phyloP scores from a whole-genome alignment of 2,113 vertebrate genomes.

The Phylloscopus whistleri region DNA sequence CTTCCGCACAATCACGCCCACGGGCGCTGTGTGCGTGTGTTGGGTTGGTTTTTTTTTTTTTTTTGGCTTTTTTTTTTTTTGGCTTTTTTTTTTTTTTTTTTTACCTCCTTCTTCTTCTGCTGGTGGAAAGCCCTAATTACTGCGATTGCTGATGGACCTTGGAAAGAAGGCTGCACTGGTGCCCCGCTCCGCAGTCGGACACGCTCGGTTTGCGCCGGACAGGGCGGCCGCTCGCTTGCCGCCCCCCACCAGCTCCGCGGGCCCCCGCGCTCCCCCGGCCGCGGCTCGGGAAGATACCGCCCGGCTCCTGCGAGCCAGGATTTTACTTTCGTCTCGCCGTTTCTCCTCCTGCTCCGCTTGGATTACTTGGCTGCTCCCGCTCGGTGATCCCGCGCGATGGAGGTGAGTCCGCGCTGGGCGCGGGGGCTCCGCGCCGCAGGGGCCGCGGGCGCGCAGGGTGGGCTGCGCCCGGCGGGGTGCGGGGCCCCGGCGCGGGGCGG shows the following conservation, averaged over 20 bases:
- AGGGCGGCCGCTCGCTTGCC: neutral
- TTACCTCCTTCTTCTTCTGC: slow-evolving; percentile 22
- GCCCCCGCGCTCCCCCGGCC: slow-evolving; percentile 1
- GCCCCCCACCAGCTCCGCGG: neutral
- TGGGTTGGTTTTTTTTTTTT: slow-evolving; percentile 40
- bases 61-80: neutral
- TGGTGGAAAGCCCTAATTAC: slow-evolving; percentile 76
- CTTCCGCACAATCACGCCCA: slow-evolving; percentile 80
- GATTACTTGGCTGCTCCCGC: slow-evolving; percentile 68
- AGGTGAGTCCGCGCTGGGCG: slow-evolving; percentile 62
- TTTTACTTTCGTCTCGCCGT: slow-evolving; percentile 29
- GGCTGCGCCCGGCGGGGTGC: neutral
- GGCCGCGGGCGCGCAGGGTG: neutral
- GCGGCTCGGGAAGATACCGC: slow-evolving; percentile 15
- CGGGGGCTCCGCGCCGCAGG: neutral
- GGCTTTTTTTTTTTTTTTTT: neutral
- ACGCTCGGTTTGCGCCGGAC: slow-evolving; percentile 46
- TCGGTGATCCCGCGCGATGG: slow-evolving; percentile 60
- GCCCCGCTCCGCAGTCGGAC: slow-evolving; percentile 64
- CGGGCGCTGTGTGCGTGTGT: slow-evolving; percentile 58
- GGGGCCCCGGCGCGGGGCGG: neutral
- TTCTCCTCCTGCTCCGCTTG: slow-evolving; percentile 39
- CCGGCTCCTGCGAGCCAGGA: neutral
- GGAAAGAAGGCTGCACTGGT: slow-evolving; percentile 62
- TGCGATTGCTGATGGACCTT: slow-evolving; percentile 79